These are phyloP conservation scores for Typhlichthys eigenmanni DNA, from an alignment of 2,797 vertebrate species.

Conservation along the genomic window DNA sequence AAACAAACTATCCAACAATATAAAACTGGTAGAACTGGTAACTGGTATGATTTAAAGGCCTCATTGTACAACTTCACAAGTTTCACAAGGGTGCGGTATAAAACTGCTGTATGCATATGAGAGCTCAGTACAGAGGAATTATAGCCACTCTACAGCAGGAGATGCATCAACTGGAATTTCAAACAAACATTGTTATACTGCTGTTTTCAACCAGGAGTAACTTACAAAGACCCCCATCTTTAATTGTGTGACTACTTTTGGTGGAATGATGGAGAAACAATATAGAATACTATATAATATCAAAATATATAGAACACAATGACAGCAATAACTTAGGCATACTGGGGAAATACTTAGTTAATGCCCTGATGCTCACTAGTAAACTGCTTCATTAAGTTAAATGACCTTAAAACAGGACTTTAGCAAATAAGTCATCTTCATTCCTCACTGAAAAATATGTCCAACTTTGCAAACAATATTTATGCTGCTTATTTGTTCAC, in stretches of 20 bases:
- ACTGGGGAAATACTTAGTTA: not conserved
- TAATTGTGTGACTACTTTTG: constrained; percentile 4
- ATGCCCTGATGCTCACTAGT: not conserved
- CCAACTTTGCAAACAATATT: not conserved
- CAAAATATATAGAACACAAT: not conserved
- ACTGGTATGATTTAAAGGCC: too few species aligned
- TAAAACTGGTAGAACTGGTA: too few species aligned
- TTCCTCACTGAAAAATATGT: not conserved
- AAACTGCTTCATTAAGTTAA: constrained; percentile 4
- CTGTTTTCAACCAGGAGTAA: too few species aligned
- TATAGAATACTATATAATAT: not conserved
- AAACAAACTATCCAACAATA: constrained; percentile 31
- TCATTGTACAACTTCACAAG: too few species aligned
- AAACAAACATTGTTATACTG: too few species aligned
- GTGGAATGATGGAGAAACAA: not conserved
- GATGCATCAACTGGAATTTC: too few species aligned
- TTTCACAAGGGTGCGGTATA: too few species aligned
- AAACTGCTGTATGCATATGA: too few species aligned
- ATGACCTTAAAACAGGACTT: constrained; percentile 13
- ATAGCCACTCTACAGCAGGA: too few species aligned
- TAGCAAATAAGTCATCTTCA: not conserved
- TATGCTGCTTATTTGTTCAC: constrained; percentile 3
- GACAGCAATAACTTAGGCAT: too few species aligned
- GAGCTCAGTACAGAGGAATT: too few species aligned
- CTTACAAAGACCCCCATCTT: too few species aligned